Evolutionary conservation across 2,888 invertebrate genomes (phyloP), one percentile per base, ranked within the genome.

Genomic region (Norana najaformis): DNA sequence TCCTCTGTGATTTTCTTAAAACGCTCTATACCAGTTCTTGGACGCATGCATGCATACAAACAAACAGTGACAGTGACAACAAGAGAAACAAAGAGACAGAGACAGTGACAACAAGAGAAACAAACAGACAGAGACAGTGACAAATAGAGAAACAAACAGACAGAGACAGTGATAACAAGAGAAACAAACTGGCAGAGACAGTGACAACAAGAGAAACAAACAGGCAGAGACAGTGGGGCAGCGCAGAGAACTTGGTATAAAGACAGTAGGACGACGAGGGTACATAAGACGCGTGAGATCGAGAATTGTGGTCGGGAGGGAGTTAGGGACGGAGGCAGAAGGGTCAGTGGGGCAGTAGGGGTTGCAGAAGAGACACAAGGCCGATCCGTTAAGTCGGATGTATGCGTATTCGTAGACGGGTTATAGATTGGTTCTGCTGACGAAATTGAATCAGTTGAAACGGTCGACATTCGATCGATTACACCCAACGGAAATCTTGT

Each of bases 391-490:
- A 20, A 47, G 47, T 47, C 47, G 6, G 14, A 8, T 69, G 30
- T n/a, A 69, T 69, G n/a, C n/a, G 16, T 23, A 4, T n/a, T 1
- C 11, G 11, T n/a, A 4, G 69, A 5, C 16, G 16, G 69, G 8
- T 13, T n/a, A 13, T n/a, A 69, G 30, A 69, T n/a, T n/a, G 8
- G 69, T n/a, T 69, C 69, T 69, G 69, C 69, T 0, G 69, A n/a
- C 13, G 30, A 69, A 69, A 69, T 41, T 41, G 41, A 41, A 41
- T 41, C 41, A 41, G 13, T 69, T 8, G n/a, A 69, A 69, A n/a
- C 69, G n/a, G n/a, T n/a, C 69, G 69, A 69, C 69, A 69, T 69
- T n/a, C n/a, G 69, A 69, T 69, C 69, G n/a, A 69, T n/a, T 30
- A 1, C 30, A 69, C 47, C 47, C 47, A 47, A 47, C 47, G 23